phyloP scores from a whole-genome alignment of 2,113 vertebrate species.

The Leucosticte australis region DNA sequence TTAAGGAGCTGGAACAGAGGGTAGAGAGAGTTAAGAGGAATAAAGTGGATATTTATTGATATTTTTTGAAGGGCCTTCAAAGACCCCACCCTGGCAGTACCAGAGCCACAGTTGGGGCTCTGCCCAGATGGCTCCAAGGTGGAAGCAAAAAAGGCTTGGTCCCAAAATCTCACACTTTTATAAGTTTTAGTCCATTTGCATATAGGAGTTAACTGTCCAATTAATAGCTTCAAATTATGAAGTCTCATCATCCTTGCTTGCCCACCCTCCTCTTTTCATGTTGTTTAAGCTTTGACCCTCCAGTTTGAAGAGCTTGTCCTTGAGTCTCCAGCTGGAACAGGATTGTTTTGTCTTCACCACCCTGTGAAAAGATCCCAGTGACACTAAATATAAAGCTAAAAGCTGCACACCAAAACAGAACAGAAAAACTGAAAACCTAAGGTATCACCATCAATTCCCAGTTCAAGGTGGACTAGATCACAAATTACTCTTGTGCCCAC shows the following conservation, averaged over 20 bases:
- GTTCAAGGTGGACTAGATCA: not conserved
- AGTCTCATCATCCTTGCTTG: not conserved
- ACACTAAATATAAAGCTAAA: not conserved
- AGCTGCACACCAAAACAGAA: not conserved
- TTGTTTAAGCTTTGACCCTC: not conserved
- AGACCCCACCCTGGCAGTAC: not conserved
- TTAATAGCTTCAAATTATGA: not conserved
- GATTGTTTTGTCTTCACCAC: not conserved
- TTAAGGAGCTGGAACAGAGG: not conserved
- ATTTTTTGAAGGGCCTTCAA: not conserved
- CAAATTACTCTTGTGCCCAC: not conserved
- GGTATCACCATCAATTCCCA: not conserved
- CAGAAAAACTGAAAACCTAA: not conserved
- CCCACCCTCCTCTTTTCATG: not conserved
- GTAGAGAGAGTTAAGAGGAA: not conserved
- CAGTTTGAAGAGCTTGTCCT: not conserved
- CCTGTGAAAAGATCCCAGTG: not conserved
- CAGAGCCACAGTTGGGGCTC: fast-evolving
- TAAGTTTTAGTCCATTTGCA: not conserved
- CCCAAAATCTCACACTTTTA: not conserved
- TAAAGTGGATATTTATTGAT: not conserved
- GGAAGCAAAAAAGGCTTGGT: not conserved
- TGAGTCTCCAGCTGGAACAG: not conserved
- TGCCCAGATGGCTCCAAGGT: not conserved
- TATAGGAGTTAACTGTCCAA: not conserved